Conservation (phyloP, 2,113 vertebrate genomes). For the Patagioenas fasciata region DNA sequence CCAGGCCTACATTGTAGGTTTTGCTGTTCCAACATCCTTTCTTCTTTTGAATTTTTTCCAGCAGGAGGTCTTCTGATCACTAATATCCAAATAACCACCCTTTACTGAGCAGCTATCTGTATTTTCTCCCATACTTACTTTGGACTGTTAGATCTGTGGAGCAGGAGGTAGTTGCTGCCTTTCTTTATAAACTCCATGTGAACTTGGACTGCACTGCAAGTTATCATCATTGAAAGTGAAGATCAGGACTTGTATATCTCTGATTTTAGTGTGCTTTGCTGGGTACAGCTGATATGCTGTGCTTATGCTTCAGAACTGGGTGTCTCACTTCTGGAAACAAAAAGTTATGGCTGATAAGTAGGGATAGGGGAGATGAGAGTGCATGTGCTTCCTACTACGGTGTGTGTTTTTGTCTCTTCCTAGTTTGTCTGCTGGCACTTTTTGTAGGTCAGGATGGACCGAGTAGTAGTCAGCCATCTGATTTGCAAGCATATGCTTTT, state of each 20-base stretch:
- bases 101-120: background rate
- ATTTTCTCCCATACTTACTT: background rate
- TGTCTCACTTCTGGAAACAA: background rate
- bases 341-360: background rate
- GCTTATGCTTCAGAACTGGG: background rate
- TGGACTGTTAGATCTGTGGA: background rate
- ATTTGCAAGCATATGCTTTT: background rate
- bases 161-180: background rate
- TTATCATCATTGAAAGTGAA: background rate
- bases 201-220: background rate
- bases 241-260: background rate
- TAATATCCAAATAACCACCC: background rate
- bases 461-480: background rate
- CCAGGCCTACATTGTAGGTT: background rate
- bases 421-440: background rate
- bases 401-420: background rate
- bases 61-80: background rate
- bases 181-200: background rate
- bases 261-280: background rate
- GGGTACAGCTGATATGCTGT: background rate
- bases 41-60: background rate
- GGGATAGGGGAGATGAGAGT: too few relatives aligned
- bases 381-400: background rate
- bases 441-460: accelerated
- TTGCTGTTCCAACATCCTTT: background rate